Evolutionary conservation across 2,888 invertebrate genomes (phyloP).

Genomic region (Caenorhabditis sp.): DNA sequence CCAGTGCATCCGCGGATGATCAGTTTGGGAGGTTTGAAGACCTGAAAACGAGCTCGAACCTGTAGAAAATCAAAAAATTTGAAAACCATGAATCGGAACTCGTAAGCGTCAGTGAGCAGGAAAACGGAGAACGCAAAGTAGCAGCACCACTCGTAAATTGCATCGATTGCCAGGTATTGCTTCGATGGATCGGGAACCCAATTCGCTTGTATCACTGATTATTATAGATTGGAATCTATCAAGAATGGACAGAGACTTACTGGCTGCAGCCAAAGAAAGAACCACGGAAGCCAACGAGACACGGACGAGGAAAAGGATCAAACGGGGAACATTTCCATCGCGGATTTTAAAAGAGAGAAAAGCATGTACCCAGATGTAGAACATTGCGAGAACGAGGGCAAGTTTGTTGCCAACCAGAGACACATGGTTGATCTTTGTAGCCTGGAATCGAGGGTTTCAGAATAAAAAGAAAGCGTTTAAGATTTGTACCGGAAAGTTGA

Average conservation of each 20-base stretch:
- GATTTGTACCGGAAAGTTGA: slow-evolving; percentile 49
- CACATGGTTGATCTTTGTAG: slow-evolving; percentile 48
- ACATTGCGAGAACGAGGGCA: slow-evolving; percentile 27
- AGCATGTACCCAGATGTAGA: slow-evolving; percentile 48
- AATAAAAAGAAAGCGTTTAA: neutral
- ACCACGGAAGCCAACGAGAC: slow-evolving; percentile 30
- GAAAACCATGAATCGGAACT: slow-evolving; percentile 47
- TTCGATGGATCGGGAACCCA: slow-evolving; percentile 30
- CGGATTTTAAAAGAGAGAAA: slow-evolving; percentile 35
- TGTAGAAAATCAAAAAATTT: neutral
- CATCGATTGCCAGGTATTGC: slow-evolving; percentile 38
- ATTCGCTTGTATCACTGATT: slow-evolving; percentile 51
- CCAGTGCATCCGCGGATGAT: slow-evolving; percentile 49
- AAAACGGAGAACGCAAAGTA: slow-evolving; percentile 47
- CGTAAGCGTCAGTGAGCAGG: slow-evolving; percentile 50
- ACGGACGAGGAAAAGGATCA: slow-evolving; percentile 32
- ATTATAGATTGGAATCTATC: neutral
- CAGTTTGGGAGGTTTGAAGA: slow-evolving; percentile 43
- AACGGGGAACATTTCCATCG: slow-evolving; percentile 31
- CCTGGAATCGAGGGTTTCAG: slow-evolving; percentile 4
- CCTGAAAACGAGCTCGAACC: too few species aligned
- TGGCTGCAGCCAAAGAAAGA: slow-evolving; percentile 37
- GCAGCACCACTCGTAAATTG: slow-evolving; percentile 56
- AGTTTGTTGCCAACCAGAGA: slow-evolving; percentile 29
- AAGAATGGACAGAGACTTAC: slow-evolving; percentile 9